phyloP scores from a whole-genome alignment of 2,113 vertebrate species.

The Phyllostomus hastatus region DNA sequence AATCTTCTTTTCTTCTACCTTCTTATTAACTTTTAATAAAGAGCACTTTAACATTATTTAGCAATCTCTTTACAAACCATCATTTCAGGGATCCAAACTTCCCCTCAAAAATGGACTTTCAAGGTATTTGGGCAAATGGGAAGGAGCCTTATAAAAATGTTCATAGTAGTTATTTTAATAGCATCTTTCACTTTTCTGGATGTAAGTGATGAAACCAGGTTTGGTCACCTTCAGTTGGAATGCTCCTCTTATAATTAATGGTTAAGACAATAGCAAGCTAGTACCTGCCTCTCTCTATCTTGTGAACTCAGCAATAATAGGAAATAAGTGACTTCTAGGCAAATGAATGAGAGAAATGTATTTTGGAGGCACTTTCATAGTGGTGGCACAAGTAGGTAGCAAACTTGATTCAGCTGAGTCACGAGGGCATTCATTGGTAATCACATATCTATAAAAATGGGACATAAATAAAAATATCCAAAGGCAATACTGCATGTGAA shows the following conservation, averaged over 20 bases:
- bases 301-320: background rate
- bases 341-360: background rate
- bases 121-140: background rate
- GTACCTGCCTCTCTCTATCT: background rate
- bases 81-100: background rate
- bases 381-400: background rate
- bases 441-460: background rate
- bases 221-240: background rate
- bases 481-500: background rate
- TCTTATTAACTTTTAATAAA: background rate
- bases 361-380: background rate
- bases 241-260: background rate
- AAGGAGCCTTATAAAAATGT: background rate
- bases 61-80: background rate
- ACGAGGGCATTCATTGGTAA: conserved; percentile 32
- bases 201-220: background rate
- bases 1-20: background rate
- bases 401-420: background rate
- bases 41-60: background rate
- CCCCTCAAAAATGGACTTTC: background rate
- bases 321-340: background rate
- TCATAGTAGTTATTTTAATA: background rate
- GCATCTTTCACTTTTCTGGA: background rate
- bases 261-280: background rate
- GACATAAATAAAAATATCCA: conserved; percentile 9